Evolutionary conservation across 92 coral and sea anemone species (phyloP).

Genomic region (Porites divaricata): DNA sequence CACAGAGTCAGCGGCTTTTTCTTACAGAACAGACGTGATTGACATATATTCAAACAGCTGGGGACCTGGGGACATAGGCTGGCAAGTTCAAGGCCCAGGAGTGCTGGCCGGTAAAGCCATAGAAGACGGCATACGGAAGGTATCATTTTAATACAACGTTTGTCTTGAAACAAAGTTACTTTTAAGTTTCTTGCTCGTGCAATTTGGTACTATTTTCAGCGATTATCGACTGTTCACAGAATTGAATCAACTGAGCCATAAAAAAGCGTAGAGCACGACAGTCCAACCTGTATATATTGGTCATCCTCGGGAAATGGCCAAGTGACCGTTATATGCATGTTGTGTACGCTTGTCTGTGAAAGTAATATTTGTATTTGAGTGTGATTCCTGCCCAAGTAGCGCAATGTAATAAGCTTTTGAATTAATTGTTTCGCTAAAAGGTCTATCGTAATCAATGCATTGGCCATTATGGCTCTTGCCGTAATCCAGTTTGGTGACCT

Average conservation of each 20-base stretch:
- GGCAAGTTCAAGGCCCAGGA: too few species aligned
- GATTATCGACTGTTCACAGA: too few species aligned
- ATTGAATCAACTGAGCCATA: not conserved
- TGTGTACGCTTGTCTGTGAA: not conserved
- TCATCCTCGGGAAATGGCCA: not conserved
- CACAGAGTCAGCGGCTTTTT: conserved; percentile 40
- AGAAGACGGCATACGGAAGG: too few species aligned
- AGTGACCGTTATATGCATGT: not conserved
- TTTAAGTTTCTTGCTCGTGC: too few species aligned
- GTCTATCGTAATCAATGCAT: not conserved
- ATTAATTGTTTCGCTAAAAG: not conserved
- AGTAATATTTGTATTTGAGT: not conserved
- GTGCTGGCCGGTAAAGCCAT: too few species aligned
- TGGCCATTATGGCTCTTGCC: too few species aligned
- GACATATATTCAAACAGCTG: conserved; percentile 40
- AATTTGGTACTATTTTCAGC: too few species aligned
- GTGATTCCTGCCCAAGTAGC: not conserved
- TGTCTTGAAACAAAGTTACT: not conserved
- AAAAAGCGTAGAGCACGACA: not conserved
- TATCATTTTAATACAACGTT: conserved; percentile 24
- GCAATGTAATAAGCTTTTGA: not conserved
- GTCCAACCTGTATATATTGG: not conserved
- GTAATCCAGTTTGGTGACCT: too few species aligned
- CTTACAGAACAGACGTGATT: conserved; percentile 13
- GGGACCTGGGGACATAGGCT: too few species aligned